Evolutionary conservation across 2,888 invertebrate genomes (phyloP).

Genomic region (Hirtodrosophila duncani): DNA sequence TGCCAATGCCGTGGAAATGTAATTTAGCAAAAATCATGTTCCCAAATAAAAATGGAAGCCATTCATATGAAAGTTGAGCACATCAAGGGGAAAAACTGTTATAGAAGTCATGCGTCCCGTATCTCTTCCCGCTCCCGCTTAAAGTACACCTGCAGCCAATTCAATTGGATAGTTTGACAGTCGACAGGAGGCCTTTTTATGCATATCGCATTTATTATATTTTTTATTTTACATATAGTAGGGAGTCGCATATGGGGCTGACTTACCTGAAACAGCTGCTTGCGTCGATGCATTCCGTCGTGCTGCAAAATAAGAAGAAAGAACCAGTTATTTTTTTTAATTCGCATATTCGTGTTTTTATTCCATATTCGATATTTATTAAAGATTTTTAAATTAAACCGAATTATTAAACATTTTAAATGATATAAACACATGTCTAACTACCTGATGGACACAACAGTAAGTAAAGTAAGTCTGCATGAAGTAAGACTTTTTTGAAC

Average conservation of each 20-base stretch:
- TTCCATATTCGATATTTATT: too few relatives aligned
- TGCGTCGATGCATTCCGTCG: slow-evolving; percentile 11
- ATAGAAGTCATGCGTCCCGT: neutral
- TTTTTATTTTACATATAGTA: slow-evolving; percentile 18
- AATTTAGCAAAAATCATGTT: slow-evolving; percentile 68
- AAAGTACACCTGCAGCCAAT: slow-evolving; percentile 57
- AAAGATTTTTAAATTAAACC: too few relatives aligned
- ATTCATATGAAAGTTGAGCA: slow-evolving; percentile 24
- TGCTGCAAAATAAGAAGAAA: too few relatives aligned
- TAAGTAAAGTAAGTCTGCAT: too few relatives aligned
- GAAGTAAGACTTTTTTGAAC: too few relatives aligned
- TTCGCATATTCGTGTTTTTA: too few relatives aligned
- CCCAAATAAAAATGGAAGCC: slow-evolving; percentile 57
- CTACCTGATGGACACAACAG: too few relatives aligned
- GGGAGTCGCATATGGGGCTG: neutral
- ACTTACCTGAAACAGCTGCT: slow-evolving; percentile 58
- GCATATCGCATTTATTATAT: slow-evolving; percentile 39
- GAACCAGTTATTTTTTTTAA: too few relatives aligned
- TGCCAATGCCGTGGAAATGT: slow-evolving; percentile 32
- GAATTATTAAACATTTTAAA: too few relatives aligned
- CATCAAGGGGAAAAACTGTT: slow-evolving; percentile 21
- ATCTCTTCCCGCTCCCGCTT: slow-evolving; percentile 1
- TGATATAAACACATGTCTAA: too few relatives aligned
- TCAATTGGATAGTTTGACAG: slow-evolving; percentile 55
- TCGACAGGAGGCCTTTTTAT: slow-evolving; percentile 33